Base-by-base conservation (phyloP, 2,888 invertebrate species). In the Cecidostiba fungosa region DNA sequence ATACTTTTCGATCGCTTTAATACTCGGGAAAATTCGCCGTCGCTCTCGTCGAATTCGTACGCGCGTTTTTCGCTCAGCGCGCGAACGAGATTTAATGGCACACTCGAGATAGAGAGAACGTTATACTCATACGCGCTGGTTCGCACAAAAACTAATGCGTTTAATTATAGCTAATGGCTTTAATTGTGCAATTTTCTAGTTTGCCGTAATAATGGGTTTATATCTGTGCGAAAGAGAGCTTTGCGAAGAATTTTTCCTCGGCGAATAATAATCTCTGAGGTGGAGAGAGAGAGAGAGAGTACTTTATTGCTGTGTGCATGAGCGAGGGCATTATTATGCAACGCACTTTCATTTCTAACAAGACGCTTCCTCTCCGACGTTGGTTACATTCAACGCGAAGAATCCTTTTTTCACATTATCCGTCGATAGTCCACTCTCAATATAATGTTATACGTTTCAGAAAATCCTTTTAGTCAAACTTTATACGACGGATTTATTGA, bases 181-280 rank as follows among this genome's bases (percentile, higher is more conserved):
- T 81, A 81, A 81, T 81, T 81, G 81, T 59, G 73, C 73, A 81
- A 81, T 81, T 23, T 81, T 26, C 81, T 59, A 59, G 54, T 81
- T 73, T 19, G 39, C 54, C 8, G 16, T 81, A 81, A 81, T 81
- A 74, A 43, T 26, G 29, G 79, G 50, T 36, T 70, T 23, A 29
- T 72, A 12, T 59, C 54, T n/a, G 10, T 4, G 32, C 39, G 23
- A n/a, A 39, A 1, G 50, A 3, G 70, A 79, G 36, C 54, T 73
- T 50, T 32, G 10, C 10, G 23, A 14, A 47, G n/a, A 69, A 69
- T 50, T 81, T 59, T 59, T 82, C 12, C 69, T 23, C 32, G n/a
- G 23, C 39, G 29, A 36, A 69, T 62, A 43, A 26, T 0, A 70
- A 16, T 39, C 19, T 59, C 54, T 0, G 54, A n/a, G 54, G n/a